phyloP scores from a whole-genome alignment of 1,140 invertebrate genomes.

The Mycetomoellerius zeteki region DNA sequence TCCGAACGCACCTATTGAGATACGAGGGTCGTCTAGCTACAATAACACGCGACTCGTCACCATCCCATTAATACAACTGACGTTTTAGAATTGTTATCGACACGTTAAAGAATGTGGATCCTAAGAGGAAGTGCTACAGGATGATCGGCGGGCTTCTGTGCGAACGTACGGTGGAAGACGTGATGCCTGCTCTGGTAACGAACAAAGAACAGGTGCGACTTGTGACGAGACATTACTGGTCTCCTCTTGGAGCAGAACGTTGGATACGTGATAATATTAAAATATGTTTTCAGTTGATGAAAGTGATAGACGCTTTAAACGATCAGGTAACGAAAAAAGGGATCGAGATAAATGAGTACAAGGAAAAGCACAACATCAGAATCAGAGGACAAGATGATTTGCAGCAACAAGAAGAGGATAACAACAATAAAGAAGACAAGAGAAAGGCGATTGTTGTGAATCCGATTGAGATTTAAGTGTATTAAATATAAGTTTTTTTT shows the following conservation, averaged over 20 bases:
- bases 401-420: constrained; percentile 83
- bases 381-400: constrained; percentile 90
- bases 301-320: constrained; percentile 92
- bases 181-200: constrained; percentile 93
- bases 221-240: not conserved
- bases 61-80: not conserved
- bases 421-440: constrained; percentile 86
- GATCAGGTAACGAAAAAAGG: constrained; percentile 95
- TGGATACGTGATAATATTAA: not conserved
- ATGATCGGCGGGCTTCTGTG: constrained; percentile 97
- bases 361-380: constrained; percentile 95
- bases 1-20: too few species aligned
- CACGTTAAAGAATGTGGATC: constrained; percentile 95
- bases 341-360: constrained; percentile 96
- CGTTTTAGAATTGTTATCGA: constrained; percentile 97
- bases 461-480: constrained; percentile 78
- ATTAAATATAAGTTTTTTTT: constrained; percentile 47
- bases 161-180: constrained; percentile 96
- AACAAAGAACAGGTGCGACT: constrained; percentile 93
- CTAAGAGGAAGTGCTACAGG: constrained; percentile 95
- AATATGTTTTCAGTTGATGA: constrained; percentile 89
- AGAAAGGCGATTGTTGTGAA: constrained; percentile 87
- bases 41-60: not conserved
- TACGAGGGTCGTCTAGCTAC: not conserved
- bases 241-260: not conserved